A percentile compares a stretch with the other conserved stretches of the same genome.
Evolutionary conservation across 2,113 vertebrate species (phyloP).

Genomic region (Athene noctua): DNA sequence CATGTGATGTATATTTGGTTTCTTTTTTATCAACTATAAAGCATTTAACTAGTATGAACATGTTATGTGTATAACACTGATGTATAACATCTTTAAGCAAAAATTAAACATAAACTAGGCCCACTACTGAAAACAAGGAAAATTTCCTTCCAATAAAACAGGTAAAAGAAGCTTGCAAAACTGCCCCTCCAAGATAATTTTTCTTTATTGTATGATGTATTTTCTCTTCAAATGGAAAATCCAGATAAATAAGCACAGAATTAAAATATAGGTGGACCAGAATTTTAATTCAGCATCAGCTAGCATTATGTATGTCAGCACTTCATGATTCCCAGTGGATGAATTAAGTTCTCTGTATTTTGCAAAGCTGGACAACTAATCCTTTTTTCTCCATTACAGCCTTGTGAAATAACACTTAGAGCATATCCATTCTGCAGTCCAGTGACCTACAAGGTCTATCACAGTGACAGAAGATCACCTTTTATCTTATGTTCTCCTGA

Average conservation of each 20-base stretch:
- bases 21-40: background rate
- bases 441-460: background rate
- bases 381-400: background rate
- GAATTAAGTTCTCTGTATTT: background rate
- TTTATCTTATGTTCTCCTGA: background rate
- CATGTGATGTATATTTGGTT: background rate
- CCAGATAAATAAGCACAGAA: background rate
- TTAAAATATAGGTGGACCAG: background rate
- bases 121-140: background rate
- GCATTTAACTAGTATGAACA: background rate
- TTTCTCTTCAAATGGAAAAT: background rate
- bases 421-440: background rate
- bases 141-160: background rate
- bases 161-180: background rate
- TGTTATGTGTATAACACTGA: background rate
- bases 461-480: background rate
- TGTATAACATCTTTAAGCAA: background rate
- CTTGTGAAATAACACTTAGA: background rate
- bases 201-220: background rate
- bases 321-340: background rate
- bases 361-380: background rate
- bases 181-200: background rate
- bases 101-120: background rate
- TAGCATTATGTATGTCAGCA: background rate
- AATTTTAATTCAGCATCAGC: background rate